phyloP scores from a whole-genome alignment of 2,113 vertebrate species.

The Podilymbus podiceps region DNA sequence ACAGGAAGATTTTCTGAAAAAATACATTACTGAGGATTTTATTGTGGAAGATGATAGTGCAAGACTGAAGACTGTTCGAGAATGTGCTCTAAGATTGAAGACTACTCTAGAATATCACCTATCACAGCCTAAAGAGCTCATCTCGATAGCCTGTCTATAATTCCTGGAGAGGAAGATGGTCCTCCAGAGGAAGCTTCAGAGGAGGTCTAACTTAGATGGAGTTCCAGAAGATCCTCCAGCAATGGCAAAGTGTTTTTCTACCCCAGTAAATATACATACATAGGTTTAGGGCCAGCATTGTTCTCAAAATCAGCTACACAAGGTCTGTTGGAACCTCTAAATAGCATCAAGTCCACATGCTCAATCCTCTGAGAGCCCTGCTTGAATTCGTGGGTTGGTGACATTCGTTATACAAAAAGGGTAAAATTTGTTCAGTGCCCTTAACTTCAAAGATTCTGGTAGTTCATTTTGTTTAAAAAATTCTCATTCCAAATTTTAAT shows the following conservation, averaged over 20 bases:
- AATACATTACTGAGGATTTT: neutral
- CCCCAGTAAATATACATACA: neutral
- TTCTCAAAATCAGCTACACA: neutral
- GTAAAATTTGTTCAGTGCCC: neutral
- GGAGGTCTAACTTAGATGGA: neutral
- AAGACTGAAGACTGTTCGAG: neutral
- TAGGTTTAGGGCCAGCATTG: neutral
- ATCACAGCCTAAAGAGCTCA: neutral
- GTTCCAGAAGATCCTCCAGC: neutral
- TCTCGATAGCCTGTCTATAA: neutral
- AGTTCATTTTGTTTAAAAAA: neutral
- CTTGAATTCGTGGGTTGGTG: neutral
- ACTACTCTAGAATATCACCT: neutral
- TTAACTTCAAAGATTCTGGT: neutral
- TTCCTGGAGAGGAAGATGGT: neutral
- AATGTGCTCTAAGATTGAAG: neutral
- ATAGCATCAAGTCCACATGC: neutral
- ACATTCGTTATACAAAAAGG: neutral
- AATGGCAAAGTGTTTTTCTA: neutral
- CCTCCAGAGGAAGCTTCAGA: neutral
- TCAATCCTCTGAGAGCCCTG: neutral
- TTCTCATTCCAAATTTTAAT: slow-evolving; percentile 1
- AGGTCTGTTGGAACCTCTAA: neutral
- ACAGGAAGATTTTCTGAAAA: neutral
- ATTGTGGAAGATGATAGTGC: neutral